A percentile compares a stretch with the other conserved stretches of the same genome.
These are phyloP conservation scores for Pomacea maculata DNA, from an alignment of 1,140 invertebrate species.

Conservation along the genomic window DNA sequence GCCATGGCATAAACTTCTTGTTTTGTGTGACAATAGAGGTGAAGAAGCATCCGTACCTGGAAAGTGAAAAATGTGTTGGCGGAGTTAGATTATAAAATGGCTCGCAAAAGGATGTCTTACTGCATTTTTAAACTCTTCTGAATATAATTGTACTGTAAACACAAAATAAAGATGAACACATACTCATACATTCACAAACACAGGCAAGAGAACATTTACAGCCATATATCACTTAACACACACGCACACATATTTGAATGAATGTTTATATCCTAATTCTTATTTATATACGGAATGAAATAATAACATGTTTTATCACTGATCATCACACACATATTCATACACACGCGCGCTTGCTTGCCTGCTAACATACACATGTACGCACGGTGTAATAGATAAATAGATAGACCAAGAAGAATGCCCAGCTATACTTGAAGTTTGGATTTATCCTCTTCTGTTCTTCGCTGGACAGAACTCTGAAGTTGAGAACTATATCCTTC, in stretches of 20 bases:
- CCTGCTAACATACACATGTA: neutral
- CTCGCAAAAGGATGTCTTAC: no score
- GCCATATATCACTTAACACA: neutral
- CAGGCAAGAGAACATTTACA: neutral
- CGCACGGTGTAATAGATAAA: neutral
- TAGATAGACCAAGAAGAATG: neutral
- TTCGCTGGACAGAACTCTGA: conserved; percentile 1
- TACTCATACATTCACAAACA: neutral
- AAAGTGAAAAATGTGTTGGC: neutral
- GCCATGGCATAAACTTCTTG: conserved; percentile 21
- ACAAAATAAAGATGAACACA: neutral
- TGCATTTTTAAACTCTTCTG: neutral
- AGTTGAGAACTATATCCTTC: conserved; percentile 13
- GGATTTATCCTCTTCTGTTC: conserved; percentile 7
- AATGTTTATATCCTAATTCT: no score
- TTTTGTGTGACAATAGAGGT: conserved; percentile 8
- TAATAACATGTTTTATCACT: no score
- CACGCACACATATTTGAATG: neutral
- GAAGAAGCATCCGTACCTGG: conserved; percentile 13
- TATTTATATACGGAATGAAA: no score
- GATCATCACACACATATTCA: conserved; percentile 4
- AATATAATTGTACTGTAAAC: neutral
- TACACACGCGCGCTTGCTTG: neutral
- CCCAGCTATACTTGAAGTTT: neutral
- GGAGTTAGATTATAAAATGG: neutral